Conservation (phyloP, 2,888 invertebrate species). For the Watsonalla cultraria region DNA sequence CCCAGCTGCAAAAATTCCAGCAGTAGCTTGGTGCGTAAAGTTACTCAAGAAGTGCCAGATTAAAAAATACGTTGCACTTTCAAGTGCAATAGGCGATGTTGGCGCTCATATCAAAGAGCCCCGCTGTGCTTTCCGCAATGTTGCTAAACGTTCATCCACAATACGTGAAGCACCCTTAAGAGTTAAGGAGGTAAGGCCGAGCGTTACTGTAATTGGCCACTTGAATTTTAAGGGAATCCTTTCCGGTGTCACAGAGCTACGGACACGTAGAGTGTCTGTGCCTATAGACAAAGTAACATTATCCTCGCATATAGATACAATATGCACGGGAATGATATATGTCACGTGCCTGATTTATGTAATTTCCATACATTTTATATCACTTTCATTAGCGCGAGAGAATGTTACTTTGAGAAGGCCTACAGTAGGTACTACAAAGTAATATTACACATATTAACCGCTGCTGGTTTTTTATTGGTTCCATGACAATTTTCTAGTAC, state of each 20-base stretch:
- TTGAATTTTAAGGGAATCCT: constrained; percentile 66
- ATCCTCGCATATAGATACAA: constrained; percentile 4
- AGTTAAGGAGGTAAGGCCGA: constrained; percentile 46
- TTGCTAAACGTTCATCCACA: constrained; percentile 54
- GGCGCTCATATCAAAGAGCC: constrained; percentile 13
- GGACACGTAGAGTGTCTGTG: constrained; percentile 18
- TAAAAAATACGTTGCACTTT: constrained; percentile 1
- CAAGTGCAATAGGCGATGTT: too few relatives aligned
- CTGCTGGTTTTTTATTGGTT: too few relatives aligned
- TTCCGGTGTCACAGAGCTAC: constrained; percentile 46
- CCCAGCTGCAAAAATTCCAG: neutral
- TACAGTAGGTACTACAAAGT: neutral
- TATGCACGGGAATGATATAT: neutral
- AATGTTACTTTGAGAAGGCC: too few relatives aligned
- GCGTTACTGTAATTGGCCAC: constrained; percentile 69
- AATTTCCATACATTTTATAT: too few relatives aligned
- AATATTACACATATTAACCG: too few relatives aligned
- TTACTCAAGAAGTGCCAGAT: neutral
- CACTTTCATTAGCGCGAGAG: too few relatives aligned
- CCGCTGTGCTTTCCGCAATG: constrained; percentile 49
- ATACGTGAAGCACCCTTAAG: constrained; percentile 37
- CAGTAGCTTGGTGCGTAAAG: neutral
- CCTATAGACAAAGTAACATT: neutral
- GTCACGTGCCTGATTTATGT: too few relatives aligned
- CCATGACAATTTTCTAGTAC: too few relatives aligned